These are phyloP conservation scores for Leptodactylus fallax DNA, from an alignment of 2,797 vertebrate genomes.

Conservation along the genomic window DNA sequence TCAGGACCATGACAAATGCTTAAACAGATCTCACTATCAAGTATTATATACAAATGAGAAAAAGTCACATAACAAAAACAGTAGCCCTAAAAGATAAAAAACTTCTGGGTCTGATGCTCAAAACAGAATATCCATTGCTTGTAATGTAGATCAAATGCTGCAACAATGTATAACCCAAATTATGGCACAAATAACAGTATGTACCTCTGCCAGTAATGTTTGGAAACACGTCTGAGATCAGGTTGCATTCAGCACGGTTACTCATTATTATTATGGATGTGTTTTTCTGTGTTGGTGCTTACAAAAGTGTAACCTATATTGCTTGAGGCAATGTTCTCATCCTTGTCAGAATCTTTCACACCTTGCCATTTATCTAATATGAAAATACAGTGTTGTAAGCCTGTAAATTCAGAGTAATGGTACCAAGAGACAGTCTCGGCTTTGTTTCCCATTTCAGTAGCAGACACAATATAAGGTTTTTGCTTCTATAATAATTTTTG, in stretches of 20 bases:
- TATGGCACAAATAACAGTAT: neutral
- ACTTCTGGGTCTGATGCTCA: too few species aligned
- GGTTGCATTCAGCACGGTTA: neutral
- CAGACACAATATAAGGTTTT: neutral
- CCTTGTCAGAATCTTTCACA: neutral
- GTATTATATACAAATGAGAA: too few species aligned
- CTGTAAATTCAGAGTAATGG: neutral
- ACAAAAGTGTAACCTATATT: neutral
- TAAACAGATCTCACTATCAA: too few species aligned
- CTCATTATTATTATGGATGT: neutral
- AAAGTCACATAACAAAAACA: too few species aligned
- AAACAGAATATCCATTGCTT: neutral
- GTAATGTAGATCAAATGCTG: neutral
- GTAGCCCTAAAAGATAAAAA: too few species aligned
- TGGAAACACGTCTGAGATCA: neutral
- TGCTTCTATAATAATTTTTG: neutral
- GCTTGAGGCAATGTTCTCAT: constrained; percentile 33
- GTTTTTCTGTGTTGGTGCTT: constrained; percentile 22
- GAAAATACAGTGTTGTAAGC: neutral
- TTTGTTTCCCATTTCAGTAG: neutral
- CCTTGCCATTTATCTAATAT: neutral
- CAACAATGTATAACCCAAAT: neutral
- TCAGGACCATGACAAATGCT: too few species aligned
- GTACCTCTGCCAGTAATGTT: neutral
- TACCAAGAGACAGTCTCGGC: neutral